Conservation (phyloP, 2,113 vertebrate species). For the Hippolais icterina region DNA sequence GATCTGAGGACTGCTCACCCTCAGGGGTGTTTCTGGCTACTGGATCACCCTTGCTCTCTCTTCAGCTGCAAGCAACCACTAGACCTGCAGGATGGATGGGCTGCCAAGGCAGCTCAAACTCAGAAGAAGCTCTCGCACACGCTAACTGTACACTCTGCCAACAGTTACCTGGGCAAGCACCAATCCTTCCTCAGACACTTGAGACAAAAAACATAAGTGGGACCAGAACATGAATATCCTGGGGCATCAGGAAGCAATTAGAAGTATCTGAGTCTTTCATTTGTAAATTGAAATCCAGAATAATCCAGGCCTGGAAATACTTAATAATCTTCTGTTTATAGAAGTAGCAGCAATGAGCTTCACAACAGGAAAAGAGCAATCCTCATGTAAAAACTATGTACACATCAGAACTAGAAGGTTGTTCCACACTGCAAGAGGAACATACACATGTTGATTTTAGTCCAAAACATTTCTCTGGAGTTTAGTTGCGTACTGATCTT, state of each 20-base stretch:
- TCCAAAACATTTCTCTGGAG: not conserved
- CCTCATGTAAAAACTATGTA: not conserved
- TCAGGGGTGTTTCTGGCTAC: not conserved
- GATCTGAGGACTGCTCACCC: not conserved
- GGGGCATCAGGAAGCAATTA: not conserved
- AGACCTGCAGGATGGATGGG: no score
- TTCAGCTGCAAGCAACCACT: not conserved
- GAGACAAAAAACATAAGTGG: not conserved
- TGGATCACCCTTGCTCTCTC: not conserved
- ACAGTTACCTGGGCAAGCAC: not conserved
- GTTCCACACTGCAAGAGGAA: not conserved
- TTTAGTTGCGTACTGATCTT: not conserved
- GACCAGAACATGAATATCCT: not conserved
- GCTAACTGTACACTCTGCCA: not conserved
- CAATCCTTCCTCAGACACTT: not conserved
- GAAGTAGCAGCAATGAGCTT: not conserved
- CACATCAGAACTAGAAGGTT: not conserved
- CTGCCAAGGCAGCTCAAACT: not conserved
- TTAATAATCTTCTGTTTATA: not conserved
- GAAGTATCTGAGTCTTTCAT: not conserved
- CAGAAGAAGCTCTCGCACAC: not conserved
- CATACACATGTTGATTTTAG: not conserved
- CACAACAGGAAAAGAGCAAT: not conserved
- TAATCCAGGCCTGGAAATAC: not conserved
- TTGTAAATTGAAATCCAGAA: not conserved